Base-by-base conservation (phyloP, 2,888 invertebrate genomes). In the Drosophila paramelanica region DNA sequence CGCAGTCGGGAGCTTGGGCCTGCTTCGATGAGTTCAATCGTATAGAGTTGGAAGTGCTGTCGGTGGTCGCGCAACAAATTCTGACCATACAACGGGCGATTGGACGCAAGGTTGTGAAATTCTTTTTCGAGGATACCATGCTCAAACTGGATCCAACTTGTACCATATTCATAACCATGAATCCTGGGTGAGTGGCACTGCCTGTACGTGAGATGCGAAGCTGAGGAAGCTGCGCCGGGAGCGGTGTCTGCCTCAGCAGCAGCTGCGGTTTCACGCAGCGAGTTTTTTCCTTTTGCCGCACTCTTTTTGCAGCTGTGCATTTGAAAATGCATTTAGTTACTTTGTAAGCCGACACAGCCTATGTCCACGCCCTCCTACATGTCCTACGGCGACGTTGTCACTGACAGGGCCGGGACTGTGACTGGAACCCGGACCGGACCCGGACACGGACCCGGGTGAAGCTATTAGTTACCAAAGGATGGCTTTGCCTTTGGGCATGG, bases 21-120 rank as follows among this genome's bases (percentile, higher is more conserved):
- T 98, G 98, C 92, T 98, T 98, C 93, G 98, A 98, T 92, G 98
- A 98, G 93, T 98, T 98, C 93, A 98, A 98, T 93, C 95, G 98
- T 74, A 98, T 98, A 80, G 97, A 98, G 90, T 93, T 98, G 89
- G 98, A 98, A 91, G 98, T 98, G 62, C 92, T 98, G 61, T 98
- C 98, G 3, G 98, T 98, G 66, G 97, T 98, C 33, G 98, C 98
- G 23, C 98, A 98, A 93, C 98, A 98, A 93, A 97, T 98, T 92
- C 94, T 96, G 61, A 96, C 96, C 91, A 97, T 98, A 91, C 97
- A 98, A 93, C 95, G 96, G 88, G 98, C 98, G 0, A 96, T 98
- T 77, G 94, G 95, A 60, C 94, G 96, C 61, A 94, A 95, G 71
- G 93, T 96, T 87, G 96, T 96, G 89, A 95, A 95, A 73, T 98